Base-by-base conservation (phyloP, 2,888 invertebrate genomes). In the Orchesella flavescens region DNA sequence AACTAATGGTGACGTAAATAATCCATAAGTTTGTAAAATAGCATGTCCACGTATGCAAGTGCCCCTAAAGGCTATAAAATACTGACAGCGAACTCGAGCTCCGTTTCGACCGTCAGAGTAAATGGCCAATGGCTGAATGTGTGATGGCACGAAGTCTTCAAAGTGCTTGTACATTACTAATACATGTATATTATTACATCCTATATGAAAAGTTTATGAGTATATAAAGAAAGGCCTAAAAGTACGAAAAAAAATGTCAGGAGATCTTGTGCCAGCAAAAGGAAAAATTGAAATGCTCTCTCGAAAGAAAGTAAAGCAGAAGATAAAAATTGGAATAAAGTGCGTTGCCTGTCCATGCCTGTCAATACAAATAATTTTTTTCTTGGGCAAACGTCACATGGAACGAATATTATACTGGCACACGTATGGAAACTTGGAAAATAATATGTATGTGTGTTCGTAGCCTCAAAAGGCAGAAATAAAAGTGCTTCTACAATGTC, bases 281-380 rank as follows among this genome's bases (percentile, higher is more conserved):
- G 44, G 44, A 73, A 61, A 43, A 23, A 46, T 53, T 53, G 53
- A 61, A 55, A 75, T 46, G 46, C 46, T 46, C 46, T 46, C n/a
- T 49, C n/a, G n/a, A 49, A 49, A 24, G 12, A 53, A 63, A 34
- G 53, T 21, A 75, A 59, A 10, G 21, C 13, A 59, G 72, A 19
- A 34, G 34, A 34, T 34, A 65, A 65, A 75, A 59, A 74, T 61
- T 23, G 75, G 75, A 65, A 63, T 75, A 49, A 49, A 66, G 65
- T 74, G 74, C 74, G 66, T 66, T 55, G 53, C 57, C 12, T 66
- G 65, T 69, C 69, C 68, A 61, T 34, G 69, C 68, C 77, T 77
- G 77, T 77, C 77, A 77, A 77, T 69, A 77, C 68, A 77, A 77
- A 59, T 59, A 59, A 59, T 55, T 59, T 59, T 59, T 59, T 76